Evolutionary conservation across 2,113 vertebrate species (phyloP).

Genomic region (Tenebrosternarchus preto): DNA sequence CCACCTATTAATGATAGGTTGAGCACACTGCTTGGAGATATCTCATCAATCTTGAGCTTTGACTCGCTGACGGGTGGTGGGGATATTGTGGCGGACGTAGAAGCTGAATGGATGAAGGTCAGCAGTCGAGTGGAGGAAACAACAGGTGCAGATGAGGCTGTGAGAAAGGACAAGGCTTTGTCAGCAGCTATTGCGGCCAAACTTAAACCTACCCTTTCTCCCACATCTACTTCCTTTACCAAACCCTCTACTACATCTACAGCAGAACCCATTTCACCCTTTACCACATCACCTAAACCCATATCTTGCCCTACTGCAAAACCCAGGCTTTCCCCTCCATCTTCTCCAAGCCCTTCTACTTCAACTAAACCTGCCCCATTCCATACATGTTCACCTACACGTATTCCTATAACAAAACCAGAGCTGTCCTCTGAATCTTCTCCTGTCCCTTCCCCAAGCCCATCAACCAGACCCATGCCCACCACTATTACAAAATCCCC

Average conservation of each 20-base stretch:
- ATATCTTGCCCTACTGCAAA: conserved; percentile 40
- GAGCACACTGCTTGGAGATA: conserved; percentile 94
- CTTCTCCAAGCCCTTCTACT: conserved; percentile 43
- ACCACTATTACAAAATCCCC: conserved; percentile 40
- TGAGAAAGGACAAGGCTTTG: conserved; percentile 47
- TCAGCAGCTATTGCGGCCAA: conserved; percentile 54
- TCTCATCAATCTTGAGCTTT: conserved; percentile 98
- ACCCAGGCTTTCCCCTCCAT: conserved; percentile 45
- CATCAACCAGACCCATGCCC: conserved; percentile 26
- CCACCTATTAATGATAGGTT: conserved; percentile 81
- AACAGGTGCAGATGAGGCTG: conserved; percentile 66
- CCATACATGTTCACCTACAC: conserved; percentile 9
- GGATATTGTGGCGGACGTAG: conserved; percentile 90
- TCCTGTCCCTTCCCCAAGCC: conserved; percentile 41
- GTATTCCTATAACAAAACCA: conserved; percentile 18
- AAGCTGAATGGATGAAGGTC: conserved; percentile 81
- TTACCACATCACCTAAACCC: conserved; percentile 47
- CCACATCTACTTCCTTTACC: conserved; percentile 56
- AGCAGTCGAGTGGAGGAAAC: conserved; percentile 73
- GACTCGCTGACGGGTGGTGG: conserved; percentile 92
- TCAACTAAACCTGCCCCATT: conserved; percentile 26
- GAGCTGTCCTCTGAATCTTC: background rate
- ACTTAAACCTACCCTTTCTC: conserved; percentile 56
- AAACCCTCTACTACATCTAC: conserved; percentile 45
- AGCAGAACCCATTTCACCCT: conserved; percentile 32